Evolutionary conservation across 2,888 invertebrate genomes (phyloP), one percentile per base, ranked within the genome.

Genomic region (Operophtera brumata): DNA sequence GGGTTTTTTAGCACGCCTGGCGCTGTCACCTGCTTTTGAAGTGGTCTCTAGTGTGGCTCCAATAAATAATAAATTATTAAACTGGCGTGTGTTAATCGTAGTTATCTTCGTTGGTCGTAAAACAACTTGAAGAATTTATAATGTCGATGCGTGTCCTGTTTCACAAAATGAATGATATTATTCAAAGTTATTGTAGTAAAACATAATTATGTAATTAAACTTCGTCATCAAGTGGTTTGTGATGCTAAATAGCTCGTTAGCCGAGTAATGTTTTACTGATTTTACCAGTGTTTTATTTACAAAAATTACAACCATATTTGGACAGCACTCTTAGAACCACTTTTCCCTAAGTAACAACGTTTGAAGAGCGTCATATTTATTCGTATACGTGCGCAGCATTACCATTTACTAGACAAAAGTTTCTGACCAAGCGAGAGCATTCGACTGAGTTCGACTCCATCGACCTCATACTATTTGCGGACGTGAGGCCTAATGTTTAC

Each of bases 401-500:
- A 65, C 60, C 60, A 64, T 49, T 50, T 43, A 42, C 20, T 59
- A 61, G 61, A 73, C 74, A 74, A 76, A 77, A 84, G 82, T 84
- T 78, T 80, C 82, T 79, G 71, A 75, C 73, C 71, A 70, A 70
- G 65, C 66, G 65, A 62, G 66, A 76, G 80, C 78, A 73, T 80
- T 77, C 80, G 83, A 81, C 82, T 82, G 79, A 77, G 73, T 79
- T 76, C 78, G 82, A 80, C 82, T 84, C 84, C 84, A 79, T 75
- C 86, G 82, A 83, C 85, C 86, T 84, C 81, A 72, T 75, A 78
- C 73, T 90, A 86, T 89, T 90, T 90, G 88, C 87, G 78, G 85
- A 89, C 89, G 89, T 87, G 88, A 87, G 87, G 81, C 86, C 81
- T 76, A 70, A 68, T 87, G 86, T 89, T 89, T 86, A 81, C 83